Base-by-base conservation (phyloP, 2,113 vertebrate species). In the Grammomys dolichurus region DNA sequence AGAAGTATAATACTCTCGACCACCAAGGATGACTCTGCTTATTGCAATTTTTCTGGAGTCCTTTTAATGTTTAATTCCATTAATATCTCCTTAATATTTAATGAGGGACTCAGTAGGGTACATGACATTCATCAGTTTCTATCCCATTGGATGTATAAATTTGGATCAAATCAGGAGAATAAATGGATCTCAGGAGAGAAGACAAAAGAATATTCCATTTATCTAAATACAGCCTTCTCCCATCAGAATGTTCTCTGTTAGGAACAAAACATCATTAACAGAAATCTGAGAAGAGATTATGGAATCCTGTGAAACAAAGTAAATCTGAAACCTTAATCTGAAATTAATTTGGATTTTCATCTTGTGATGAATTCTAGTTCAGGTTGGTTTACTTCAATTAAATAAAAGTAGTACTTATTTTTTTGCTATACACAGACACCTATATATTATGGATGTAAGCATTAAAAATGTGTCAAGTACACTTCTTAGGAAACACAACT, bases 41-140 rank as follows among this genome's bases (percentile, higher is more conserved):
- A 80, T 84, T 96, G 94, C 92, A 97, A 94, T 91, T 94, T 94
- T 92, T 91, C 92, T 97, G 82, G 69, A 94, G 82, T 96, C 69
- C 33, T 5, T 81, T 92, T 96, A 92, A 95, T 90, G 70, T 87
- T 97, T 89, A 96, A 97, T 98, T 89, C 88, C 87, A 95, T 96
- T 97, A 95, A 91, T 95, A 97, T 75, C 19, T 81, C 14, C 56
- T 98, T 95, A 97, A 97, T 96, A 96, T 95, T 97, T 95, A 93
- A 96, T 91, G 78, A 96, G 31, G 31, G n/a, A 82, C 22, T 90
- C 33, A 54, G 78, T 58, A 95, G 92, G 48, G 80, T 75, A 89
- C 81, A 78, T 84, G 54, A 31, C 36, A 89, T 22, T 95, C 31
- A 43, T 77, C 96, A 93, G 20, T 40, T 20, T 96, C 26, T 46